Evolutionary conservation across 2,797 vertebrate genomes (phyloP).

Genomic region (Cyprinella venusta): DNA sequence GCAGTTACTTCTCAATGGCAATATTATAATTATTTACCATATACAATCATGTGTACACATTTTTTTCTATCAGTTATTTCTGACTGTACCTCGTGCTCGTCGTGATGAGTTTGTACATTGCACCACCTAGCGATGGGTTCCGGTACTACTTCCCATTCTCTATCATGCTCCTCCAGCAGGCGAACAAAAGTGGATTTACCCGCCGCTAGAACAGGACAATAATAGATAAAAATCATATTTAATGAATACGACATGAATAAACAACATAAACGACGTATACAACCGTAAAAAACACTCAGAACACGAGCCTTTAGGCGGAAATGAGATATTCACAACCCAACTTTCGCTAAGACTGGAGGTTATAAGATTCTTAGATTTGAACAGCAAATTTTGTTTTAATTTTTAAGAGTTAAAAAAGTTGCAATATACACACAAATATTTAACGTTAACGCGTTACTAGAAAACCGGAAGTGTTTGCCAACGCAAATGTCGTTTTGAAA

Average conservation of each 20-base stretch:
- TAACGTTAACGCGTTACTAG: background rate
- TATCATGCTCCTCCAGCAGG: slow-evolving; percentile 79
- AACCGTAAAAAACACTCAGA: background rate
- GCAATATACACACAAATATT: background rate
- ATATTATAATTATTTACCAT: background rate
- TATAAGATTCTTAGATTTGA: background rate
- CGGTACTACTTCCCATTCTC: slow-evolving; percentile 91
- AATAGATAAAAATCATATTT: background rate
- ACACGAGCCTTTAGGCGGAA: background rate
- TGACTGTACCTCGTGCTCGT: slow-evolving; percentile 84
- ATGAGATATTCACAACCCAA: background rate
- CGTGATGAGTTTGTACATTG: slow-evolving; percentile 83
- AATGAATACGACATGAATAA: background rate
- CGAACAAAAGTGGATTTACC: slow-evolving; percentile 93
- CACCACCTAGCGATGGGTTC: slow-evolving; percentile 95
- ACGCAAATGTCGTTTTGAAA: background rate
- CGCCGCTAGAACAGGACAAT: slow-evolving; percentile 75
- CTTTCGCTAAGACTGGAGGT: background rate
- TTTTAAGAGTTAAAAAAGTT: background rate
- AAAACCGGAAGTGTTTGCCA: background rate
- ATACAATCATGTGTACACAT: background rate
- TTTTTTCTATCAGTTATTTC: background rate
- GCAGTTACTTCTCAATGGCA: background rate
- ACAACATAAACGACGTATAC: background rate
- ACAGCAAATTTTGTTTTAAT: background rate